A percentile compares a stretch with the other conserved stretches of the same genome.
Conservation (phyloP, 2,113 vertebrate species). For the Anhinga anhinga region DNA sequence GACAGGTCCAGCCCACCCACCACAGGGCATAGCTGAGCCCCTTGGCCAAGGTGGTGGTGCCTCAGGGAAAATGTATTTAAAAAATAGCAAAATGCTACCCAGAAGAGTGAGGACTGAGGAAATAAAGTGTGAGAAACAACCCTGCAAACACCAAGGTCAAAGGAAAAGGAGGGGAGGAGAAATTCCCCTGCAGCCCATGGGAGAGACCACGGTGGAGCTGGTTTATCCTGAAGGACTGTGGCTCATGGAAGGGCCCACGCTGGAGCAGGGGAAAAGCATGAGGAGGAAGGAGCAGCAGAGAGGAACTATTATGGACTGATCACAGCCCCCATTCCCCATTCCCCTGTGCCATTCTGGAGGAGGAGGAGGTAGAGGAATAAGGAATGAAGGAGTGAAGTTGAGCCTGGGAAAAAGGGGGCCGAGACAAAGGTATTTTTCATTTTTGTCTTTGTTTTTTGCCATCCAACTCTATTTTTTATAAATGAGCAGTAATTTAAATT, state of each 20-base stretch:
- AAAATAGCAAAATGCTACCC: background rate
- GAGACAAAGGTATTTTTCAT: background rate
- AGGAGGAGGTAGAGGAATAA: accelerated
- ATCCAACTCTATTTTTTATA: background rate
- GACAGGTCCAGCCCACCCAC: background rate
- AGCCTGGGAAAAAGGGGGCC: background rate
- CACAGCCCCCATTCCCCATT: background rate
- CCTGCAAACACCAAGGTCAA: background rate
- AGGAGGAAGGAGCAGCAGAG: background rate
- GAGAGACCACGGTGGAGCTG: accelerated
- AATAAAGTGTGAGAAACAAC: background rate
- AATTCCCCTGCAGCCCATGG: background rate
- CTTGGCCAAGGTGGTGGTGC: background rate
- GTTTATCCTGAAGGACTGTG: background rate
- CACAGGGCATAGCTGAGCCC: accelerated
- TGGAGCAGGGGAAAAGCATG: background rate
- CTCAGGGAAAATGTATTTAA: background rate
- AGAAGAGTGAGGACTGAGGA: background rate
- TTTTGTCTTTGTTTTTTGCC: background rate
- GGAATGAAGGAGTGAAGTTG: background rate
- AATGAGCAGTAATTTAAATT: background rate
- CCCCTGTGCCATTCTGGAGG: accelerated
- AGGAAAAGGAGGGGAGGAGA: background rate
- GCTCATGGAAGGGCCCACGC: background rate
- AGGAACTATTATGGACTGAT: background rate